A percentile compares a stretch with the other conserved stretches of the same genome.
phyloP scores from a whole-genome alignment of 2,888 invertebrate species.

The Diaperis boleti region DNA sequence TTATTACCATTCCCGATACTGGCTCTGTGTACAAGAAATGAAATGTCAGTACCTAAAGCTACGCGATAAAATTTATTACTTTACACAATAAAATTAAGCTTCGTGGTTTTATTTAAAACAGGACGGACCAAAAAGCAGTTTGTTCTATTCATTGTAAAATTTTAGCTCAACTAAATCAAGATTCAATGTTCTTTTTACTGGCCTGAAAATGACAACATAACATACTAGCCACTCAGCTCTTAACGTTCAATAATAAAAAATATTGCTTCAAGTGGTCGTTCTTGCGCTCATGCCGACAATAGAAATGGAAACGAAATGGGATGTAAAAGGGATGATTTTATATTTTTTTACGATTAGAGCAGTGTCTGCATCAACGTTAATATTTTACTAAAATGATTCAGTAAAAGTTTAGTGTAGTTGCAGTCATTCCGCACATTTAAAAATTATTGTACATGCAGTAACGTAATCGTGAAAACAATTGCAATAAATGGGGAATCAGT shows the following conservation, averaged over 20 bases:
- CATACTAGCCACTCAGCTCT: background rate
- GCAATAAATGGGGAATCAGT: no score
- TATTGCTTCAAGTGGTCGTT: slow-evolving; percentile 20
- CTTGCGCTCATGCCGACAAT: slow-evolving; percentile 19
- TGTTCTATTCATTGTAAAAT: slow-evolving; percentile 5
- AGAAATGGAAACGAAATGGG: slow-evolving; percentile 27
- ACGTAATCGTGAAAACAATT: no score
- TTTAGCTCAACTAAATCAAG: background rate
- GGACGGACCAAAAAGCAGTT: background rate
- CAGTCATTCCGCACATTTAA: no score
- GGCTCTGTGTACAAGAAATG: slow-evolving; percentile 27
- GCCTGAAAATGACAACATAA: background rate
- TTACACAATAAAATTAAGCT: slow-evolving; percentile 13
- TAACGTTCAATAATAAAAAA: slow-evolving; percentile 25
- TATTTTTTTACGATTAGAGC: slow-evolving; percentile 18
- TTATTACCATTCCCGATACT: slow-evolving; percentile 28
- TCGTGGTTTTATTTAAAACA: background rate
- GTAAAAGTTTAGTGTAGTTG: no score
- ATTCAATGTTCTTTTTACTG: background rate
- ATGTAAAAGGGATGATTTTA: slow-evolving; percentile 24
- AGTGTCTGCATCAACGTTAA: slow-evolving; percentile 10
- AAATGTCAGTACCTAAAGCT: slow-evolving; percentile 28
- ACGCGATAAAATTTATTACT: slow-evolving; percentile 32
- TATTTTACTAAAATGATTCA: slow-evolving; percentile 11
- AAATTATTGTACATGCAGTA: no score